Percentiles rank a stretch among this genome's conserved stretches.
These are phyloP conservation scores for Limosa lapponica DNA, from an alignment of 2,797 vertebrate species.

Conservation along the genomic window DNA sequence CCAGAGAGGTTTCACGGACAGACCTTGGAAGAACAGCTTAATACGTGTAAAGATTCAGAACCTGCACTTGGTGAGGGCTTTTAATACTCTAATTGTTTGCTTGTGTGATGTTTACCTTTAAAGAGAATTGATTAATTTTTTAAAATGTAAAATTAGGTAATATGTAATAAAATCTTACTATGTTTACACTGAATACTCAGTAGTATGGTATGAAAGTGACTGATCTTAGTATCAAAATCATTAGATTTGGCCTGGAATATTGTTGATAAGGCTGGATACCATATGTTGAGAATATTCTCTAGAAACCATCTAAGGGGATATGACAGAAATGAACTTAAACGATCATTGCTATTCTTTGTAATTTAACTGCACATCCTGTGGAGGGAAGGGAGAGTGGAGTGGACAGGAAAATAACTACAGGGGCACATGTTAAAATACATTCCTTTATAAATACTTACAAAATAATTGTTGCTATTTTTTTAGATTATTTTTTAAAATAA, in stretches of 20 bases:
- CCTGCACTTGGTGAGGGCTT: constrained; percentile 24
- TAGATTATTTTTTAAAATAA: not conserved
- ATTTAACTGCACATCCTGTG: not conserved
- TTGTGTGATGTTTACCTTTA: not conserved
- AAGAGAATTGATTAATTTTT: not conserved
- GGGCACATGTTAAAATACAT: not conserved
- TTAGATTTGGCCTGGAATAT: not conserved
- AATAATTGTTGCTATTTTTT: not conserved
- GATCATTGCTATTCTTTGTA: not conserved
- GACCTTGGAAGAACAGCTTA: constrained; percentile 49
- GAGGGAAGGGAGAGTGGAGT: not conserved
- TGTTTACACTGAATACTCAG: not conserved
- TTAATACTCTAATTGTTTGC: not conserved
- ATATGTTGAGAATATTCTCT: not conserved
- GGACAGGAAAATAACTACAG: not conserved
- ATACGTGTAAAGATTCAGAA: constrained; percentile 28
- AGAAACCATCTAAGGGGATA: not conserved
- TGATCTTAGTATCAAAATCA: not conserved
- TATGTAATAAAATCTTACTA: not conserved
- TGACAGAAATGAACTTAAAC: not conserved
- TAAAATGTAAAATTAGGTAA: not conserved
- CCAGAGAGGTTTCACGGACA: not conserved
- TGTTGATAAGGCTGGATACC: not conserved
- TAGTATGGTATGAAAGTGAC: not conserved
- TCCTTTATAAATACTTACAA: not conserved